phyloP scores from a whole-genome alignment of 2,888 invertebrate genomes.

The Stegophylla sp. region DNA sequence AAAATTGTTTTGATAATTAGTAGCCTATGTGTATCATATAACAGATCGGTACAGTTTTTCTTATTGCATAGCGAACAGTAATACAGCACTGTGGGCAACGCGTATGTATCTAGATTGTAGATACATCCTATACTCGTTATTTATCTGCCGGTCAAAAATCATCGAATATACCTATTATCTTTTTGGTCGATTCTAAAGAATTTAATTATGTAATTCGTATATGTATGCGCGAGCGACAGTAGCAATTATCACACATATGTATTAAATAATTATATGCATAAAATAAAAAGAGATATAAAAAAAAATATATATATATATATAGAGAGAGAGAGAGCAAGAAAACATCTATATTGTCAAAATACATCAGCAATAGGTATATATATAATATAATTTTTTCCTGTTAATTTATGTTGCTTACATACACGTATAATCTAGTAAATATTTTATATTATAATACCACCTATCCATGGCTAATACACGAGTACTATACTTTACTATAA shows the following conservation, averaged over 20 bases:
- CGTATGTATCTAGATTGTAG: too few species aligned
- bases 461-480: not conserved
- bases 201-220: not conserved
- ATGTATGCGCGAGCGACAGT: not conserved
- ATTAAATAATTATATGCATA: not conserved
- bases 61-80: too few species aligned
- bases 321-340: not conserved
- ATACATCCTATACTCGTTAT: not conserved
- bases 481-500: not conserved
- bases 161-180: not conserved
- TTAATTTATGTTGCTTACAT: not conserved
- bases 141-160: not conserved
- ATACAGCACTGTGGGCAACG: too few species aligned
- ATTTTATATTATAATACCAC: not conserved
- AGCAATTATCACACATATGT: not conserved
- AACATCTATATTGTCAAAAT: not conserved
- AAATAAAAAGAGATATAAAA: too few species aligned
- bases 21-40: too few species aligned
- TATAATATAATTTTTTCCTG: not conserved
- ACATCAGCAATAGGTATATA: not conserved
- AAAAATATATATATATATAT: not conserved
- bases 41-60: too few species aligned
- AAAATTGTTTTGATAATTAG: too few species aligned
- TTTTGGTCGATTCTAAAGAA: not conserved
- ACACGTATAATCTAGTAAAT: not conserved